Percentiles rank a stretch among this genome's conserved stretches.
phyloP scores from a whole-genome alignment of 2,888 invertebrate species.

The Tribolium freemani region DNA sequence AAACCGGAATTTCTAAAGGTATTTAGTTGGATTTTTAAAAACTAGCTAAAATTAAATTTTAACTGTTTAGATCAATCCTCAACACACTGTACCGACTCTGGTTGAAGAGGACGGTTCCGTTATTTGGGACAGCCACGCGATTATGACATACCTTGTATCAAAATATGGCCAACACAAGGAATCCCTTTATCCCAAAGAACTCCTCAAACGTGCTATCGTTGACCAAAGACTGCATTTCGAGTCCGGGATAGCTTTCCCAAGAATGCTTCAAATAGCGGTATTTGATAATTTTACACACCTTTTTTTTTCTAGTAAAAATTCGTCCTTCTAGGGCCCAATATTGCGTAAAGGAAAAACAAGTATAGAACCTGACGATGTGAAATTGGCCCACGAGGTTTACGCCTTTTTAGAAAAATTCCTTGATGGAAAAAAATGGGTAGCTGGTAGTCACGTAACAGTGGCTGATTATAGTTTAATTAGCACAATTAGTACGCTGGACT shows the following conservation, averaged over 20 bases:
- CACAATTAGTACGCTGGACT: conserved; percentile 25
- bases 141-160: conserved; percentile 65
- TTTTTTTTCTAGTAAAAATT: neutral
- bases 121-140: conserved; percentile 68
- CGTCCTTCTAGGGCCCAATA: conserved; percentile 15
- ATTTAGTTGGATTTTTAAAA: neutral
- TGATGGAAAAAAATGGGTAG: conserved; percentile 21
- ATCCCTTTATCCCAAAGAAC: conserved; percentile 45
- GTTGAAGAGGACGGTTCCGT: conserved; percentile 62
- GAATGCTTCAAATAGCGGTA: conserved; percentile 34
- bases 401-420: conserved; percentile 28
- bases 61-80: conserved; percentile 64
- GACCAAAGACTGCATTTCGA: conserved; percentile 46
- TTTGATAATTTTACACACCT: neutral
- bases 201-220: conserved; percentile 36
- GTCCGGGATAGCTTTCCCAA: conserved; percentile 32
- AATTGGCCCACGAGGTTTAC: conserved; percentile 8
- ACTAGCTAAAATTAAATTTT: neutral
- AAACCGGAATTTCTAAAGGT: conserved; percentile 65
- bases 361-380: neutral
- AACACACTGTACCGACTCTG: conserved; percentile 59
- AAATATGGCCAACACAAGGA: conserved; percentile 46
- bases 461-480: conserved; percentile 43
- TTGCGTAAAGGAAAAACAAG: conserved; percentile 4
- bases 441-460: conserved; percentile 32